phyloP scores from a whole-genome alignment of 2,797 vertebrate species.

The Scarus forsteni region DNA sequence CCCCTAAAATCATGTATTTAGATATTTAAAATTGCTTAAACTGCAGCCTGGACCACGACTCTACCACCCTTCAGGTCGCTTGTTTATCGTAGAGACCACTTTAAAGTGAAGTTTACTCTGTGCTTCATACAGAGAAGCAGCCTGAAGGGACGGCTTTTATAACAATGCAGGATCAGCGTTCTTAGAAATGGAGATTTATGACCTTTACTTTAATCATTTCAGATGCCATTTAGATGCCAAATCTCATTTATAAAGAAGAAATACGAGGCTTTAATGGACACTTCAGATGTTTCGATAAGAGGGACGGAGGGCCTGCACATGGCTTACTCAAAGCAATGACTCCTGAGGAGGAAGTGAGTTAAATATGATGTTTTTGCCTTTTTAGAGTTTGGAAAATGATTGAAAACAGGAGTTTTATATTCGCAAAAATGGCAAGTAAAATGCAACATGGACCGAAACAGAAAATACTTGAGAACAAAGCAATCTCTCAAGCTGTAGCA shows the following conservation, averaged over 20 bases:
- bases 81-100: constrained; percentile 5
- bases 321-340: not conserved
- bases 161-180: constrained; percentile 31
- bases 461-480: no score
- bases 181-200: constrained; percentile 32
- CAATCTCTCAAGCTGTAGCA: no score
- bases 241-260: constrained; percentile 22
- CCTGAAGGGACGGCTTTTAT: constrained; percentile 13
- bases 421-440: no score
- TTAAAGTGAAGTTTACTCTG: constrained; percentile 8
- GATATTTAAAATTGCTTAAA: not conserved
- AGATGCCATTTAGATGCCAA: constrained; percentile 22
- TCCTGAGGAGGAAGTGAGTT: no score
- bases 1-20: not conserved
- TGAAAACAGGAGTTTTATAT: no score
- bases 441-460: no score
- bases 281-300: constrained; percentile 33
- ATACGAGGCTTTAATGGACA: constrained; percentile 30
- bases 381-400: no score
- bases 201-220: constrained; percentile 30
- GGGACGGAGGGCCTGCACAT: not conserved
- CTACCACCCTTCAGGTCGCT: not conserved
- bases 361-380: no score
- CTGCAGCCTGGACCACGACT: not conserved
- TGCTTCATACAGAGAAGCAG: not conserved